Evolutionary conservation across 2,113 vertebrate genomes (phyloP), one percentile per base, ranked within the genome.

Genomic region (Anguilla rostrata): DNA sequence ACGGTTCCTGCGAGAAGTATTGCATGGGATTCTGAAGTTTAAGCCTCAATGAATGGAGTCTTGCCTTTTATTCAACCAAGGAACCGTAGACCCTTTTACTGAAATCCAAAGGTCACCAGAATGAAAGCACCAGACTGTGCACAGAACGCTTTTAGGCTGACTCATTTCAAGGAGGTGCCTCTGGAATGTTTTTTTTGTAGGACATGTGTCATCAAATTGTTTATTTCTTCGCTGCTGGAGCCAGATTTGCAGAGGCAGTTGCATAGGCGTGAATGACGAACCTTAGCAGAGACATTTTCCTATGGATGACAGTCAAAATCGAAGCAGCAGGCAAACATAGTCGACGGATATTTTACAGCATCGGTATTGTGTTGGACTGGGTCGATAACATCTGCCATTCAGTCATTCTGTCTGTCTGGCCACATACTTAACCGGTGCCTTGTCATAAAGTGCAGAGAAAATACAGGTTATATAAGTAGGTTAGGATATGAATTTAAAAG

Each of bases 11-110:
- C 1, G 43, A 43, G 18, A 75, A 78, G 29, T 43, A 78, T 85
- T 56, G 75, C 66, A 39, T 34, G 43, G 71, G 11, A n/a, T 8
- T 71, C 71, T 34, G 71, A 78, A 63, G 63, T 53, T 78, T n/a
- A 39, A 39, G 71, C 29, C n/a, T 56, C 11, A 34, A 22, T 34
- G 84, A 75, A 75, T 20, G 43, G 66, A 43, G 26, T 8, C 40
- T 34, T 85, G 66, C 66, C 83, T 40, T 83, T 26, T 63, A 60
- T 63, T 83, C 83, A 63, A 39, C 39, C 20, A 53, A 53, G 26
- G 26, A 75, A 75, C 26, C n/a, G 11, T 9, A 12, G 71, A 9
- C n/a, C 26, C n/a, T 75, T n/a, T 75, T 75, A 29, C n/a, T 11
- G 26, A 12, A 75, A 75, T 12, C n/a, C 16, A 75, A 34, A 3